Evolutionary conservation across 2,888 invertebrate genomes (phyloP), one percentile per base, ranked within the genome.

Genomic region (Acanthosepion esculentum): DNA sequence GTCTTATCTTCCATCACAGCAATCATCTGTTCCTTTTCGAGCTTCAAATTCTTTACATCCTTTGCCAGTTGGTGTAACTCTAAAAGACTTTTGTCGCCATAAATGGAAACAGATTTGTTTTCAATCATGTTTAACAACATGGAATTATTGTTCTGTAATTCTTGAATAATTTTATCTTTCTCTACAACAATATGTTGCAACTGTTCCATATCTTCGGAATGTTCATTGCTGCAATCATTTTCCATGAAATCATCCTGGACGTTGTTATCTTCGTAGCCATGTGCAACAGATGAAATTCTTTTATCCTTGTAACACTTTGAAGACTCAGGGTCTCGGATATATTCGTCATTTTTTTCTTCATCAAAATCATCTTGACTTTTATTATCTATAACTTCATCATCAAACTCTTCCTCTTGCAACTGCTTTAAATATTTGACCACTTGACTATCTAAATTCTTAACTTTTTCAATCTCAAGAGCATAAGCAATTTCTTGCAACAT

Each of bases 1-100:
- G 97, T 97, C 95, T 97, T 97, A 95, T 97, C 97, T 95, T 97
- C 97, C 95, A 97, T 96, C 29, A 97, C 97, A 48, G 97, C 97
- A 95, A 97, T 96, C 95, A 97, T 97, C 95, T 97, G 97, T 94
- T 97, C 97, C 94, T 96, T 96, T 95, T 97, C 97, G 53, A 96
- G 95, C 94, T 96, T 96, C 55, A 97, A 95, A 33, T 95, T 94
- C 91, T 96, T 96, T 15, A 97, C 95, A 95, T 97, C 97, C 94
- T 96, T 96, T 95, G 97, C 96, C 91, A 97, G 95, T 95, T 96
- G 96, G 94, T 97, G 96, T 15, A 97, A 94, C 53, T 97, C 96
- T 55, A 96, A 95, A n/a, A 96, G 94, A 48, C 95, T 95, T 91
- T 95, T 95, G 94, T 96, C 96, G 15, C 96, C 96, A 92, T 95